Base-by-base conservation (phyloP, 1,140 invertebrate species). In the Cherax destructor region DNA sequence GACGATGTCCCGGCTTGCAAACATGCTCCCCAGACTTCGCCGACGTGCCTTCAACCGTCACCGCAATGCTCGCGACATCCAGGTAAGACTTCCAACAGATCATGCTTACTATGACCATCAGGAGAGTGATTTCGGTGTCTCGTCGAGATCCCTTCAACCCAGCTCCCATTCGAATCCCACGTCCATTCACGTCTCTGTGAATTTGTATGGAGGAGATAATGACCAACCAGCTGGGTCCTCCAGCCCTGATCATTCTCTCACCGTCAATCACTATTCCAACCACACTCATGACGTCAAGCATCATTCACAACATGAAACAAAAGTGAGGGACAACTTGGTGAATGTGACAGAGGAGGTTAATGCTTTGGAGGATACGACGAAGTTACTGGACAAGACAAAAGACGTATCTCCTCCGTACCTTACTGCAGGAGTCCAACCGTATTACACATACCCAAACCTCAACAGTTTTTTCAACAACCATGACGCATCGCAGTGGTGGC, bases 261-360 rank as follows among this genome's bases (percentile, higher is more conserved):
- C 69, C 49, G 83, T 86, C n/a, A 86, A 69, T 11, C 83, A 76
- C 7, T 76, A 86, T 41, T 16, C 49, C 11, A 76, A 86, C 24
- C 83, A 86, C 83, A 49, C 83, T 21, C 9, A 76, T 69, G 21
- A 72, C 18, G 83, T 86, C 3, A 10, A 49, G 65, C 83, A 86
- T 18, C n/a, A 24, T n/a, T 13, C 56, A 50, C n/a, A 50, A 18
- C 10, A 30, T 74, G 69, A 30, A 6, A 74, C n/a, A 10, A 11
- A 10, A 6, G 24, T 30, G 6, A 30, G 6, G 16, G n/a, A 74
- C 24, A n/a, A 74, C 69, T 10, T 30, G n/a, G 69, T 9, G 69
- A 74, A 30, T 74, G 69, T 74, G 24, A 74, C 69, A 10, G 9
- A 9, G 69, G 1, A 6, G 69, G 21, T 5, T 30, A 30, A 7